Conservation (phyloP, 2,888 invertebrate species). For the Lasioglossum pauxillum region DNA sequence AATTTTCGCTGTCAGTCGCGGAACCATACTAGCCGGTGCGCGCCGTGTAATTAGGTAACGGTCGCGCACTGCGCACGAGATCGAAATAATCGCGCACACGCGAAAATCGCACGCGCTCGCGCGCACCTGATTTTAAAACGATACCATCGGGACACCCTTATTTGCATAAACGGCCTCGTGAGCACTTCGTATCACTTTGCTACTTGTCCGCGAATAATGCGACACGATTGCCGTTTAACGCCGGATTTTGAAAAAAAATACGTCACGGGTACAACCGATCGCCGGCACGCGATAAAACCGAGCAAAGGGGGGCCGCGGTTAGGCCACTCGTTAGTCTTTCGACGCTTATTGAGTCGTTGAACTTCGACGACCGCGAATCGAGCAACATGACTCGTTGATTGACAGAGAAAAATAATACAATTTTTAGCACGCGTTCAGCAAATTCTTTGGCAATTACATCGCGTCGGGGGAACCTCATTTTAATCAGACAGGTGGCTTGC, state of each 20-base stretch:
- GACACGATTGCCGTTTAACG: constrained; percentile 53
- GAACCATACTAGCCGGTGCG: neutral
- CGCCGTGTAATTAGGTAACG: constrained; percentile 54
- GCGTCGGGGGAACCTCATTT: neutral
- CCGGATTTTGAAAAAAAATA: constrained; percentile 43
- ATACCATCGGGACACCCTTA: constrained; percentile 33
- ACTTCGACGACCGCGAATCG: neutral
- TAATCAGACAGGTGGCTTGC: neutral
- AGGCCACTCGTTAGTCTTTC: neutral
- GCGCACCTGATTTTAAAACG: constrained; percentile 44
- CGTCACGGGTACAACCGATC: constrained; percentile 29
- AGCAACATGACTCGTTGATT: neutral
- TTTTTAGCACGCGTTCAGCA: neutral
- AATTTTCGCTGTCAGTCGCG: constrained; percentile 50
- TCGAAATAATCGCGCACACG: constrained; percentile 36
- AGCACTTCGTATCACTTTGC: constrained; percentile 43
- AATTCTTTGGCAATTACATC: neutral
- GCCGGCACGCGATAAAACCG: constrained; percentile 26
- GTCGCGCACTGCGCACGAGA: constrained; percentile 12
- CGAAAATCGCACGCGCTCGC: constrained; percentile 29
- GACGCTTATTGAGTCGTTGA: neutral
- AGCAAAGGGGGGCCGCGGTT: constrained; percentile 13
- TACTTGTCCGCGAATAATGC: constrained; percentile 38
- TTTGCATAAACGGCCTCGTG: constrained; percentile 56
- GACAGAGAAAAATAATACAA: neutral